Conservation (phyloP, 2,888 invertebrate species). For the Dendrolimus houi region DNA sequence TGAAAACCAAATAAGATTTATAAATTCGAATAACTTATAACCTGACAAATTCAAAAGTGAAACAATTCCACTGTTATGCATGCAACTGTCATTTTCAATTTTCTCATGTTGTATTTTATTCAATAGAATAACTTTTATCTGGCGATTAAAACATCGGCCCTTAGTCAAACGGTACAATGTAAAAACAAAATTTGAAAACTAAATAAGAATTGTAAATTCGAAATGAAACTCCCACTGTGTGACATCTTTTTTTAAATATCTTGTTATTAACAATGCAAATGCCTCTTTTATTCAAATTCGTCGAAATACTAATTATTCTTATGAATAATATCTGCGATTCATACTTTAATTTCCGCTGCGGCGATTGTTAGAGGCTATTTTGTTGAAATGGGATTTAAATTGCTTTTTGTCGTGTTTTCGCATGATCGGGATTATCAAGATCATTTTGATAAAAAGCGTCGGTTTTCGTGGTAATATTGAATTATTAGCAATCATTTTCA, state of each 20-base stretch:
- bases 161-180: neutral
- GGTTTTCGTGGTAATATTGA: slow-evolving; percentile 11
- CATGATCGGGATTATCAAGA: slow-evolving; percentile 39
- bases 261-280: slow-evolving; percentile 38
- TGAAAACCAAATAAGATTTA: slow-evolving; percentile 14
- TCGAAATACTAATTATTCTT: slow-evolving; percentile 45
- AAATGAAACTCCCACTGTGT: slow-evolving; percentile 29
- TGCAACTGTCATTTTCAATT: too few species aligned
- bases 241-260: too few species aligned
- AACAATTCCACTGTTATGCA: too few species aligned
- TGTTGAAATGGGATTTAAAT: slow-evolving; percentile 44
- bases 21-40: slow-evolving; percentile 22
- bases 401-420: slow-evolving; percentile 46
- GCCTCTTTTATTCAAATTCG: slow-evolving; percentile 38
- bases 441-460: slow-evolving; percentile 15
- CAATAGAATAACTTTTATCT: too few species aligned
- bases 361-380: slow-evolving; percentile 33
- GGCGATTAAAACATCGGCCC: too few species aligned
- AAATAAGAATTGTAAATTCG: slow-evolving; percentile 26
- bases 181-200: neutral
- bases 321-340: slow-evolving; percentile 45
- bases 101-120: too few species aligned
- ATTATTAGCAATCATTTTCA: slow-evolving; percentile 10
- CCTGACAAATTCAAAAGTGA: neutral
- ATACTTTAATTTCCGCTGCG: slow-evolving; percentile 47